Base-by-base conservation (phyloP, 2,888 invertebrate genomes). In the Eurytoma adleriae region DNA sequence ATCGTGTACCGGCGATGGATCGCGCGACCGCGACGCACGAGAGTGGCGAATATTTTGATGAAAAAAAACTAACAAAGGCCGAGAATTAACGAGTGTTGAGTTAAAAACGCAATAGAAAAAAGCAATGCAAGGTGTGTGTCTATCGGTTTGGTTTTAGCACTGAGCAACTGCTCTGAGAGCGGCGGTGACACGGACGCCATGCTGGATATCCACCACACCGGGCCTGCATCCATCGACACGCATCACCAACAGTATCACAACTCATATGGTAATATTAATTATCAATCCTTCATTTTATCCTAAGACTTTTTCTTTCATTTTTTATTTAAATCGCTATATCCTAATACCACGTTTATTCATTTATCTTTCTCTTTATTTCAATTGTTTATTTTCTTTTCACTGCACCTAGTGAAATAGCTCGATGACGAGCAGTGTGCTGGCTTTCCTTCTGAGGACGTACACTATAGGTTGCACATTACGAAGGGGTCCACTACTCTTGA, bases 121-220 rank as follows among this genome's bases (percentile, higher is more conserved):
- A 86, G 88, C 88, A 88, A 86, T 90, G 90, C 89, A 89, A 90
- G 90, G 90, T 90, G 90, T 90, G 89, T 90, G 90, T 90, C 90
- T 91, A 90, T 91, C 90, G 90, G 90, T 91, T 91, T 91, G 90
- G 90, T 91, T 91, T 90, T 91, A 91, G 90, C 90, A 84, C 90
- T 90, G 90, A 91, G 90, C 88, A 91, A 91, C 90, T 90, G 90
- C 89, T 90, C 90, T 89, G 90, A 91, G 88, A 90, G 90, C 86
- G 90, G 90, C 86, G 90, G 88, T 83, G 90, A 90, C 86, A 87
- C 89, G 89, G 90, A 91, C 86, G 87, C 86, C 84, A 89, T 90
- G 89, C 89, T 90, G 90, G 90, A 91, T 88, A 89, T 89, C 86
- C 90, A 90, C 86, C 90, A 90, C 85, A 89, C 88, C 85, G 90